A percentile compares a stretch with the other conserved stretches of the same genome.
phyloP scores from a whole-genome alignment of 2,797 vertebrate species.

The Hydrophis major region DNA sequence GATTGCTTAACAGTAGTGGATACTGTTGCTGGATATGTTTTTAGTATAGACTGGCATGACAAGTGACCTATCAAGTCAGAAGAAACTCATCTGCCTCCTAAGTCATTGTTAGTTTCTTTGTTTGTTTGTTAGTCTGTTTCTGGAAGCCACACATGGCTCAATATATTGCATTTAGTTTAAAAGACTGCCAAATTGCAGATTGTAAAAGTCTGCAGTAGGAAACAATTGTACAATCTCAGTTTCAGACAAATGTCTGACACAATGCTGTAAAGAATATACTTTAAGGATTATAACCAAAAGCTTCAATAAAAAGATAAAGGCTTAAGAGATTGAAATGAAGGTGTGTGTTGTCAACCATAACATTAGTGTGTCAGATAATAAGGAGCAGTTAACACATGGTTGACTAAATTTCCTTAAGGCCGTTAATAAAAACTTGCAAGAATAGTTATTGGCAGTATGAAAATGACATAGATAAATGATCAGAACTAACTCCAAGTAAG shows the following conservation, averaged over 20 bases:
- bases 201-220: background rate
- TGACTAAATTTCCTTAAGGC: constrained; percentile 17
- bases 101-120: background rate
- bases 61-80: background rate
- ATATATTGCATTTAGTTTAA: background rate
- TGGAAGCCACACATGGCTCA: background rate
- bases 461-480: background rate
- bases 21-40: background rate
- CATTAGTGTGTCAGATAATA: constrained; percentile 13
- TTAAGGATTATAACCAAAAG: constrained; percentile 25
- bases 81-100: background rate
- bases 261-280: background rate
- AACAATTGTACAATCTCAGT: background rate
- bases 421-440: constrained; percentile 11
- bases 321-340: constrained; percentile 46
- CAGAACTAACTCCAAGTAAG: background rate
- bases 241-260: constrained; percentile 6
- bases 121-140: background rate
- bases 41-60: background rate
- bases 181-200: background rate
- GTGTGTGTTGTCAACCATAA: constrained; percentile 26
- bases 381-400: background rate
- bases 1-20: background rate
- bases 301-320: constrained; percentile 8
- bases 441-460: background rate